A percentile compares a stretch with the other conserved stretches of the same genome.
Evolutionary conservation across 2,797 vertebrate genomes (phyloP).

Genomic region (Aphelocoma californica): DNA sequence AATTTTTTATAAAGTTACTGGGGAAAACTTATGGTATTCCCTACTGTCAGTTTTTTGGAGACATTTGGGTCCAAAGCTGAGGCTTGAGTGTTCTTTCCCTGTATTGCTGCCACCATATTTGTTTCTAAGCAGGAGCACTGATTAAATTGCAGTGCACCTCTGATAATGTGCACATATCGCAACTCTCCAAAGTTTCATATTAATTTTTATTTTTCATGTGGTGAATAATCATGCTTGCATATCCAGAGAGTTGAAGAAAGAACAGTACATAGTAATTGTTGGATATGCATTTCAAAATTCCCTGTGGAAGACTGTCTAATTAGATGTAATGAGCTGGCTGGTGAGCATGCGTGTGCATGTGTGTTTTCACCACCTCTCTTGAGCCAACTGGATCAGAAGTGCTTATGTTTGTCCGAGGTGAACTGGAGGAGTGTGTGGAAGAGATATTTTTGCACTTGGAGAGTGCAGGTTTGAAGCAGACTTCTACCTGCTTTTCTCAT

Average conservation of each 20-base stretch:
- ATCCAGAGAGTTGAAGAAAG: constrained; percentile 17
- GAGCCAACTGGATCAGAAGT: constrained; percentile 17
- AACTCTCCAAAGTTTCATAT: not conserved
- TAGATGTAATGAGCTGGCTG: constrained; percentile 48
- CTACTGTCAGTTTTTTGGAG: not conserved
- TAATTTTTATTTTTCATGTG: constrained; percentile 19
- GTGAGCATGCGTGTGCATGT: not conserved
- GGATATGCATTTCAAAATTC: constrained; percentile 40
- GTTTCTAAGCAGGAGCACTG: not conserved
- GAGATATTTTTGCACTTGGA: not conserved
- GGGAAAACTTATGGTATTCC: not conserved
- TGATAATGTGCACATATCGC: not conserved
- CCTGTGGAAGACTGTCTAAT: constrained; percentile 21
- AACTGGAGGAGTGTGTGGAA: not conserved
- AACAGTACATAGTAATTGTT: constrained; percentile 16
- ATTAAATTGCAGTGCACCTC: not conserved
- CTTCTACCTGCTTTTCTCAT: not conserved
- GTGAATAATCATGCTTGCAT: not conserved
- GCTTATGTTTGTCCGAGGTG: not conserved
- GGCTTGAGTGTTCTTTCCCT: not conserved
- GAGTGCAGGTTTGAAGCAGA: not conserved
- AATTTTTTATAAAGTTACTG: not conserved
- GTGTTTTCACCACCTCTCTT: constrained; percentile 15
- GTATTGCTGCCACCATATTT: not conserved
- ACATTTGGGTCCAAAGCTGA: not conserved